phyloP scores from a whole-genome alignment of 2,113 vertebrate genomes.

The Dasypus novemcinctus region DNA sequence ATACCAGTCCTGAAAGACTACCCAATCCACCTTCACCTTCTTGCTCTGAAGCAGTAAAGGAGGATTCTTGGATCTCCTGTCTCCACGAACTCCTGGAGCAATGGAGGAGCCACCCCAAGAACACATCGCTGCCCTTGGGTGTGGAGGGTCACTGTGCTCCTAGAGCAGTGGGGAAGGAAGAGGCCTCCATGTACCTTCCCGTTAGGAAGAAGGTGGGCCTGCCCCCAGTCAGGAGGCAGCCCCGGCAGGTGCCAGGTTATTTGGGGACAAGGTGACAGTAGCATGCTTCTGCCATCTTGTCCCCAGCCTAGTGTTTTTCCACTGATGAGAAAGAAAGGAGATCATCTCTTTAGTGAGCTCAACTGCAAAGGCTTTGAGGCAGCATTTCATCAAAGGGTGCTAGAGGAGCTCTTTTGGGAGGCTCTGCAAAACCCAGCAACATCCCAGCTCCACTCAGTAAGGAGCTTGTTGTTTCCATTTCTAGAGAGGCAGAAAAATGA shows the following conservation, averaged over 20 bases:
- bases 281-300: neutral
- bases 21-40: neutral
- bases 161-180: neutral
- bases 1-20: neutral
- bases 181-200: neutral
- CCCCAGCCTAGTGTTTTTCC: slow-evolving; percentile 46
- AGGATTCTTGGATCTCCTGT: neutral
- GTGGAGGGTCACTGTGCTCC: neutral
- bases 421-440: neutral
- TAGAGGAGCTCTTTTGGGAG: slow-evolving; percentile 3
- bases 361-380: slow-evolving; percentile 3
- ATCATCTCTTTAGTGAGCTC: neutral
- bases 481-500: slow-evolving; percentile 39
- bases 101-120: neutral
- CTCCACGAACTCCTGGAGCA: neutral
- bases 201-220: neutral
- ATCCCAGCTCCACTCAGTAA: slow-evolving; percentile 4
- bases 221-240: neutral
- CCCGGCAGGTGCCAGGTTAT: neutral
- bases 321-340: slow-evolving; percentile 27
- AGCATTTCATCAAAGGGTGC: slow-evolving; percentile 29
- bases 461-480: slow-evolving; percentile 11
- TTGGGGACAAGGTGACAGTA: slow-evolving; percentile 14
- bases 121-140: neutral
- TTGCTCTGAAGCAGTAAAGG: neutral